These are phyloP conservation scores for Dryobates pubescens DNA, from an alignment of 2,797 vertebrate species.

Conservation along the genomic window DNA sequence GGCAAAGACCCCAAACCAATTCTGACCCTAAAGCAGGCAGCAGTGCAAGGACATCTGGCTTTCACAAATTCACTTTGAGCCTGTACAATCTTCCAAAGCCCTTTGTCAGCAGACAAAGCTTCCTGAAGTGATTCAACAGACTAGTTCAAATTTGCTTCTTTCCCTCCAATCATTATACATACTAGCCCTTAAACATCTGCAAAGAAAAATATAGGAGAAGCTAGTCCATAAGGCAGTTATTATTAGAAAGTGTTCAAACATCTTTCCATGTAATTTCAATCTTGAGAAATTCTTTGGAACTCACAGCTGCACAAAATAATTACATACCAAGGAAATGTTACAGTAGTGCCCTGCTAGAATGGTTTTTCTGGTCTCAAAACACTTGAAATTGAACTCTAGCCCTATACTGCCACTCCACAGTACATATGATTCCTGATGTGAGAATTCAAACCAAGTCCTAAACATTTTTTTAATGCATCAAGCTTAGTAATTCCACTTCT, in stretches of 20 bases:
- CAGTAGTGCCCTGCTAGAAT: neutral
- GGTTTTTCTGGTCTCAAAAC: constrained; percentile 48
- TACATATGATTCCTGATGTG: neutral
- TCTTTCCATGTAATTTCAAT: constrained; percentile 22
- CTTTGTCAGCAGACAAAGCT: neutral
- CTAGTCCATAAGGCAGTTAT: neutral
- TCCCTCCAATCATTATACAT: neutral
- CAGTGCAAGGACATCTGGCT: neutral
- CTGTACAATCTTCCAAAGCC: neutral
- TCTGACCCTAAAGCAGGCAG: neutral
- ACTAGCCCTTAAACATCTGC: neutral
- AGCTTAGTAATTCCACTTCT: neutral
- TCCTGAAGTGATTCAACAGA: neutral
- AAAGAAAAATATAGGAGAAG: neutral
- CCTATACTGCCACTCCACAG: neutral
- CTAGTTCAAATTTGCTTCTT: neutral
- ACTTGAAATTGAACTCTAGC: constrained; percentile 24
- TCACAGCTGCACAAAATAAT: constrained; percentile 11
- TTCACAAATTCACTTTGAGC: neutral
- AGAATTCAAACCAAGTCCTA: neutral
- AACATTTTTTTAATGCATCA: neutral
- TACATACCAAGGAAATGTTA: neutral
- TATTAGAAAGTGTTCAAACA: neutral
- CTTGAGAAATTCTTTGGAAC: constrained; percentile 21
- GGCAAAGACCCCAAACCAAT: neutral